Evolutionary conservation across 30 jellyfish, hydroid and myxozoan species (phyloP).

Genomic region (Turritopsis rubra): DNA sequence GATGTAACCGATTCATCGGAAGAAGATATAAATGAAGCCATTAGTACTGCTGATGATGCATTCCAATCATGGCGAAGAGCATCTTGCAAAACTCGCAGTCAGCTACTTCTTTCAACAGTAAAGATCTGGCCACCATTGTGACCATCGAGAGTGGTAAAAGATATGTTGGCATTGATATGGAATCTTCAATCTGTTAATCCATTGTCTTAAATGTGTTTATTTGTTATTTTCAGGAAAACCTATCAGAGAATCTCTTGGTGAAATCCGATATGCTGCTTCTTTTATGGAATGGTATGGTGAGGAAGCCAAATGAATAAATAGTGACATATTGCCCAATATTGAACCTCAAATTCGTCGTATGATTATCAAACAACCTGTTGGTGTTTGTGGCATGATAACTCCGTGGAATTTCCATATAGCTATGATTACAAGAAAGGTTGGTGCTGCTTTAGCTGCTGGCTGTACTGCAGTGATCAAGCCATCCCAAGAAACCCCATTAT

Average conservation of each 20-base stretch:
- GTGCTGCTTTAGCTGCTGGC: slow-evolving; percentile 97
- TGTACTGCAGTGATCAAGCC: slow-evolving; percentile 88
- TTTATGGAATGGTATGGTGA: slow-evolving; percentile 91
- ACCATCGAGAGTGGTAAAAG: slow-evolving; percentile 51
- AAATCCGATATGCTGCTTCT: slow-evolving; percentile 77
- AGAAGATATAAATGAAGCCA: slow-evolving; percentile 45
- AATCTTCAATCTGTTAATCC: background rate
- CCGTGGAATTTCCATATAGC: slow-evolving; percentile 98
- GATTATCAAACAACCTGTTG: slow-evolving; percentile 79
- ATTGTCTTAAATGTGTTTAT: background rate
- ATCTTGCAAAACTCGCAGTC: slow-evolving; percentile 41
- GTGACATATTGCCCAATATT: slow-evolving; percentile 59
- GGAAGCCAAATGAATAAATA: slow-evolving; percentile 73
- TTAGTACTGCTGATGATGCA: slow-evolving; percentile 56
- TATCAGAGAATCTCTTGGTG: slow-evolving; percentile 47
- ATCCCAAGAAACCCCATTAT: slow-evolving; percentile 86
- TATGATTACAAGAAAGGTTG: slow-evolving; percentile 76
- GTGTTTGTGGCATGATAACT: slow-evolving; percentile 86
- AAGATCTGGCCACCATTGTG: slow-evolving; percentile 64
- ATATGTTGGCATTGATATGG: background rate
- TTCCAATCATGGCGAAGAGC: slow-evolving; percentile 40
- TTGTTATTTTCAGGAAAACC: slow-evolving; percentile 67
- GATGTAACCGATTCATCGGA: slow-evolving; percentile 46
- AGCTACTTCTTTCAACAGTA: slow-evolving; percentile 33
- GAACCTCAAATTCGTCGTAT: slow-evolving; percentile 27